These are phyloP conservation scores for Buphagus erythrorhynchus DNA, from an alignment of 2,797 vertebrate species.

Conservation along the genomic window DNA sequence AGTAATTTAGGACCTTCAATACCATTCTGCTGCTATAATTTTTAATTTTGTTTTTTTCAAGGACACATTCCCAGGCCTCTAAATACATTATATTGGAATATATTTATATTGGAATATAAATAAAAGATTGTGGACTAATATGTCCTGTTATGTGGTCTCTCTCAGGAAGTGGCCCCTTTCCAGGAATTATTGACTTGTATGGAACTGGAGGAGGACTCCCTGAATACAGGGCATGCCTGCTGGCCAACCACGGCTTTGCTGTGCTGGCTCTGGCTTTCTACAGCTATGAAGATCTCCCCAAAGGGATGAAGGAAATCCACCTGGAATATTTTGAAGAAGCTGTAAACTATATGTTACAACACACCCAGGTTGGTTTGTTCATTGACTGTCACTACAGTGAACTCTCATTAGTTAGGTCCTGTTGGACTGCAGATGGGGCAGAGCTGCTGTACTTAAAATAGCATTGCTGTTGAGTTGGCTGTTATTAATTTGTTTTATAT, in stretches of 20 bases:
- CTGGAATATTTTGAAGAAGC: slow-evolving; percentile 93
- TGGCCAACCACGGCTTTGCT: slow-evolving; percentile 86
- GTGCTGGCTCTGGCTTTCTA: slow-evolving; percentile 87
- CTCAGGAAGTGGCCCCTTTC: slow-evolving; percentile 85
- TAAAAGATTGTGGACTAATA: not conserved
- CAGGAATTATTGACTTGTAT: slow-evolving; percentile 86
- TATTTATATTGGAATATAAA: not conserved
- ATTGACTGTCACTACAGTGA: not conserved
- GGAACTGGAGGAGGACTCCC: slow-evolving; percentile 81
- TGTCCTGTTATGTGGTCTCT: not conserved
- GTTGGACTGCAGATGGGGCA: not conserved
- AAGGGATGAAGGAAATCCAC: slow-evolving; percentile 68
- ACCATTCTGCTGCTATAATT: not conserved
- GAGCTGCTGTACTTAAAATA: not conserved
- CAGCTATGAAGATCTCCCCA: slow-evolving; percentile 81
- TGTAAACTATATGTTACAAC: slow-evolving; percentile 80
- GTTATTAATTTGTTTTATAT: not conserved
- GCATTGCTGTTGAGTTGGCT: not conserved
- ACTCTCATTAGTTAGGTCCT: not conserved
- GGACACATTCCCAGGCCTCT: not conserved
- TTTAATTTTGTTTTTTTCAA: not conserved
- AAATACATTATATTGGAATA: not conserved
- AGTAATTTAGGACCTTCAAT: not conserved
- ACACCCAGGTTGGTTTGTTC: slow-evolving; percentile 72
- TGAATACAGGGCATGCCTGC: slow-evolving; percentile 86